phyloP scores from a whole-genome alignment of 2,888 invertebrate genomes.

The Eulithis testata region DNA sequence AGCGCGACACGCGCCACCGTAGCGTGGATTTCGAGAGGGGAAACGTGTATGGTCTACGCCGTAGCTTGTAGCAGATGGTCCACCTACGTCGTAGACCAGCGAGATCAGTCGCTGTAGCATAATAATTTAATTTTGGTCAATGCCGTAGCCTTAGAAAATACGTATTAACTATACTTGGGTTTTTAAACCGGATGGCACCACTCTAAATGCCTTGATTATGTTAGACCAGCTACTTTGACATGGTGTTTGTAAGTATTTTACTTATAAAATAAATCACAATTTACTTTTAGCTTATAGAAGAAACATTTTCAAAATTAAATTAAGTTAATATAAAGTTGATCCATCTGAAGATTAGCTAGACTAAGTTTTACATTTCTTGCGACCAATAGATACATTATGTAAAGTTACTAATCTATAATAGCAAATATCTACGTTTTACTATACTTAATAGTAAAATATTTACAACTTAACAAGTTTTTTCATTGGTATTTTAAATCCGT shows the following conservation, averaged over 20 bases:
- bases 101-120: too few relatives aligned
- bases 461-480: conserved; percentile 55
- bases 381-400: conserved; percentile 27
- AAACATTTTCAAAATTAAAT: conserved; percentile 6
- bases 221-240: conserved; percentile 6
- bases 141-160: conserved; percentile 4
- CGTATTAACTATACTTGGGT: not conserved
- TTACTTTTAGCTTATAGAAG: conserved; percentile 7
- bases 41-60: too few relatives aligned
- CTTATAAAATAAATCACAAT: conserved; percentile 8
- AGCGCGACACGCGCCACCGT: too few relatives aligned
- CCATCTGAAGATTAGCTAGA: conserved; percentile 28
- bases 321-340: conserved; percentile 19
- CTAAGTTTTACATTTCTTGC: conserved; percentile 33
- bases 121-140: not conserved
- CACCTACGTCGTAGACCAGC: conserved; percentile 2
- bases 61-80: too few relatives aligned
- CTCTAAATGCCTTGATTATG: not conserved
- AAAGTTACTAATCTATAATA: conserved; percentile 39
- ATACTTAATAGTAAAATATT: conserved; percentile 49
- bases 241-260: not conserved
- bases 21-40: too few relatives aligned
- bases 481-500: conserved; percentile 41
- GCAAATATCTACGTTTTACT: conserved; percentile 38
- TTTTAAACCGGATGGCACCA: not conserved